Evolutionary conservation across 1,140 invertebrate genomes (phyloP), one percentile per base, ranked within the genome.

Genomic region (Myzus persicae): DNA sequence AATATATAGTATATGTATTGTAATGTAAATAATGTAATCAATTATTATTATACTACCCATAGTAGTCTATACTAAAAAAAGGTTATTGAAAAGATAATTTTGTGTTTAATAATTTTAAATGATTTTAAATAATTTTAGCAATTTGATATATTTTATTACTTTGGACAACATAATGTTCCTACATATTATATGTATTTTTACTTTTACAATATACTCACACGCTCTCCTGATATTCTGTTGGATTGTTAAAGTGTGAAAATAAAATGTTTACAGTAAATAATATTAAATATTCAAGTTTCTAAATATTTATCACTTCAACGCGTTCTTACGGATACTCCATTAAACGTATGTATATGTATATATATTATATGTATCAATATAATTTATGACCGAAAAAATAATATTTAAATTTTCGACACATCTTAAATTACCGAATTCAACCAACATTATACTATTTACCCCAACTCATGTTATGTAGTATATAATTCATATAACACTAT

Each of bases 321-420:
- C 42, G 44, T 87, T 20, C 6, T 1, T 87, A 20, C 4, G 6
- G 14, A 87, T 87, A 87, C 48, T n/a, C 84, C 22, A 44, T 85
- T 44, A n/a, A n/a, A n/a, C n/a, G n/a, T n/a, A n/a, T n/a, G 20
- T n/a, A n/a, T 46, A 40, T 42, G 8, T 81, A 81, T 5, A n/a
- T 14, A 76, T 9, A 8, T 42, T 22, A 84, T 46, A 59, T 44
- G 20, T 22, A 44, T 46, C n/a, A 36, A 87, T 40, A 87, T 24
- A 87, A 87, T 46, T 87, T 87, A 87, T 87, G 44, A 87, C 85
- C 44, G 31, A 48, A n/a, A 88, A 48, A 88, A 88, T 48, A 48
- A 88, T 48, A 48, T 88, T 88, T 88, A 48, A 36, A 88, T 88
- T 88, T 87, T 88, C 85, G 44, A 88, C 85, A 88, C 85, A 22